phyloP scores from a whole-genome alignment of 1,140 invertebrate genomes.

The Tribolium madens region DNA sequence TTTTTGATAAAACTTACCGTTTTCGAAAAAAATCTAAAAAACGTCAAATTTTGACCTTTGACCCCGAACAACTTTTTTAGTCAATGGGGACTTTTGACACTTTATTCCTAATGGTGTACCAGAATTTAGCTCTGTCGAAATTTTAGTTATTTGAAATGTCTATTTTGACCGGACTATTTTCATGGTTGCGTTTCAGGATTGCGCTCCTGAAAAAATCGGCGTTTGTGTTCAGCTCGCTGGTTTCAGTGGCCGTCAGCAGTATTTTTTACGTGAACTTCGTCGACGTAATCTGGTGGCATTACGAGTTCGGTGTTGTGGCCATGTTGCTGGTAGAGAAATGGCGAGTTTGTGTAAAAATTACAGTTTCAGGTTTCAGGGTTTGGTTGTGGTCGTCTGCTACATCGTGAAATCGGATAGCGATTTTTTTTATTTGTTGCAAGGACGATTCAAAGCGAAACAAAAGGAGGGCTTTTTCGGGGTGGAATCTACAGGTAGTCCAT shows the following conservation, averaged over 20 bases:
- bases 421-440: constrained; percentile 47
- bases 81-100: no score
- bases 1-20: no score
- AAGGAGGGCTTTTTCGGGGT: constrained; percentile 50
- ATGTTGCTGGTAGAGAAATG: constrained; percentile 52
- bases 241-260: constrained; percentile 54
- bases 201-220: constrained; percentile 48
- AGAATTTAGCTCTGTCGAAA: no score
- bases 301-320: constrained; percentile 53
- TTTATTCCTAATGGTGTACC: no score
- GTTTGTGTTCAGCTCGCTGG: constrained; percentile 52
- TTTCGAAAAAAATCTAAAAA: no score
- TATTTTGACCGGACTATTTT: no score
- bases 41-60: no score
- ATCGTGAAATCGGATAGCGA: constrained; percentile 55
- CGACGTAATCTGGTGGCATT: constrained; percentile 56
- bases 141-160: no score
- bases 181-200: not conserved
- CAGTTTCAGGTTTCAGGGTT: constrained; percentile 50
- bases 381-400: constrained; percentile 53
- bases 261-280: constrained; percentile 58
- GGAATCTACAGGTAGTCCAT: constrained; percentile 51
- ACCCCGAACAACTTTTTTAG: no score
- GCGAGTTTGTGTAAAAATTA: not conserved
- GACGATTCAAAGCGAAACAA: constrained; percentile 40